These are phyloP conservation scores for Drosophila tani DNA, from an alignment of 1,140 invertebrate species.

Conservation along the genomic window DNA sequence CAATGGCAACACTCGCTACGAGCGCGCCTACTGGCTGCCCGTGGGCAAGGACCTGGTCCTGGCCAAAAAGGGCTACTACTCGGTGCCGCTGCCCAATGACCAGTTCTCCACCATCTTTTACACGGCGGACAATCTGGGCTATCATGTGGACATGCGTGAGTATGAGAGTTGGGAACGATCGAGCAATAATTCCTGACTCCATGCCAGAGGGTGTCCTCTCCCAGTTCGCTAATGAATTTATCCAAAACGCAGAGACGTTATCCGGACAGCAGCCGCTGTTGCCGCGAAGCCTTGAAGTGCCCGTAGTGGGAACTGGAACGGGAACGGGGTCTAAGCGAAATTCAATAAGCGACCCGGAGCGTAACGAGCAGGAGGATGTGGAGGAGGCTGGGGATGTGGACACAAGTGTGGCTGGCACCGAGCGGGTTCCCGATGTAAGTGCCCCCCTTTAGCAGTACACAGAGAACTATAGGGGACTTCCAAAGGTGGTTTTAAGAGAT, in stretches of 20 bases:
- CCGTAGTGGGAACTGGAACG: conserved; percentile 15
- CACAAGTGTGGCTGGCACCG: conserved; percentile 44
- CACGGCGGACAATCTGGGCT: conserved; percentile 76
- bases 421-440: conserved; percentile 33
- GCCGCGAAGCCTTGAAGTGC: conserved; percentile 65
- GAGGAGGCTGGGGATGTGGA: conserved; percentile 15
- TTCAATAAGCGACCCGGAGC: conserved; percentile 69
- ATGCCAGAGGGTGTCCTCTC: neutral
- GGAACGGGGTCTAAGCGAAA: conserved; percentile 55
- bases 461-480: neutral
- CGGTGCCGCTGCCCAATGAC: conserved; percentile 61
- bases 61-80: conserved; percentile 73
- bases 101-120: conserved; percentile 70
- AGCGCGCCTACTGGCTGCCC: conserved; percentile 75
- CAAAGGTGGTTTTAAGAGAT: neutral
- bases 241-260: conserved; percentile 71
- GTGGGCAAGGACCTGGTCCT: conserved; percentile 58
- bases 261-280: conserved; percentile 56
- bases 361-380: conserved; percentile 45
- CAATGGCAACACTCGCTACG: conserved; percentile 78
- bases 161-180: neutral
- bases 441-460: neutral
- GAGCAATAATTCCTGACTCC: neutral
- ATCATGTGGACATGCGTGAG: conserved; percentile 71
- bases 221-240: conserved; percentile 32